A percentile compares a stretch with the other conserved stretches of the same genome.
Evolutionary conservation across 2,797 vertebrate genomes (phyloP).

Genomic region (Urophycis tenuis): DNA sequence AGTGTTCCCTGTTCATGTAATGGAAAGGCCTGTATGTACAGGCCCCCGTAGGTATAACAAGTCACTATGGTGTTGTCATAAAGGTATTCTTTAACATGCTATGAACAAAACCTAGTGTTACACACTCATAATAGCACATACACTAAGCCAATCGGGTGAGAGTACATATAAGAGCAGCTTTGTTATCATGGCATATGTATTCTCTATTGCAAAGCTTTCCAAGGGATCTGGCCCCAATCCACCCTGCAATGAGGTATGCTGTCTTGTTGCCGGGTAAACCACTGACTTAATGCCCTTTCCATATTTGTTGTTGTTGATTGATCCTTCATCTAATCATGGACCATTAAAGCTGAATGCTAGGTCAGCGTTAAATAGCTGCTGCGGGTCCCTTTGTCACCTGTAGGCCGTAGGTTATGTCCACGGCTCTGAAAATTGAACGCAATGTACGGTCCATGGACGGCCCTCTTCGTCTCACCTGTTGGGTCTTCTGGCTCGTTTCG

Average conservation of each 20-base stretch:
- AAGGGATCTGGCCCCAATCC: constrained; percentile 68
- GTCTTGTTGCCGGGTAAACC: constrained; percentile 44
- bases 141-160: neutral
- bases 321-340: constrained; percentile 35
- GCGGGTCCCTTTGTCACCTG: neutral
- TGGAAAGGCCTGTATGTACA: neutral
- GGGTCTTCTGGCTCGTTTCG: neutral
- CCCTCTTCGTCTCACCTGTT: neutral
- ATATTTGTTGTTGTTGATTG: constrained; percentile 26
- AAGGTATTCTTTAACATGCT: neutral
- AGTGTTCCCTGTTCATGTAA: neutral
- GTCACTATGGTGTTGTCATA: neutral
- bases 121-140: neutral
- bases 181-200: constrained; percentile 53
- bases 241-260: constrained; percentile 71
- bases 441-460: neutral
- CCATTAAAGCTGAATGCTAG: constrained; percentile 29
- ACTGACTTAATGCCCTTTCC: constrained; percentile 27
- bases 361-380: constrained; percentile 27
- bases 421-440: neutral
- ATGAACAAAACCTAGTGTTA: neutral
- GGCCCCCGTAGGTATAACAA: too few species aligned
- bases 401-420: too few species aligned
- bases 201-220: constrained; percentile 74
- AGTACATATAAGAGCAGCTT: constrained; percentile 28